Conservation (phyloP, 2,888 invertebrate genomes). For the Drosophila buzzatii region DNA sequence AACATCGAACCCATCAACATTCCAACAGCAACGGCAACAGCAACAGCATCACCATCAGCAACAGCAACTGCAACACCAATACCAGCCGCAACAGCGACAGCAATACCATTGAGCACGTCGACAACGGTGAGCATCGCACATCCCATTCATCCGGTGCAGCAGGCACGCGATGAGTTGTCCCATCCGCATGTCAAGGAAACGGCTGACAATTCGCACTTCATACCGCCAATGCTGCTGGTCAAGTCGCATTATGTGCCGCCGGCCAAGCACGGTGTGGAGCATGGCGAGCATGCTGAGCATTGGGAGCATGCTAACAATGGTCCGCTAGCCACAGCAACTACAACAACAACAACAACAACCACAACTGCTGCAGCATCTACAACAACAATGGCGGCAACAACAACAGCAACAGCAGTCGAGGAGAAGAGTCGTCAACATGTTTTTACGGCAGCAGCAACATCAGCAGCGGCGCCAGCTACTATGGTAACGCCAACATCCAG, state of each 20-base stretch:
- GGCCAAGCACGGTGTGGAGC: conserved; percentile 70
- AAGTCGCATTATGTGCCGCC: conserved; percentile 85
- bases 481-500: conserved; percentile 23
- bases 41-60: conserved; percentile 4
- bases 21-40: background rate
- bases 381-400: conserved; percentile 3
- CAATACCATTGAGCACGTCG: conserved; percentile 37
- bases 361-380: conserved; percentile 12
- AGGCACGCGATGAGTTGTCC: conserved; percentile 68
- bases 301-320: conserved; percentile 38
- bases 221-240: conserved; percentile 85
- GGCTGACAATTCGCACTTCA: conserved; percentile 84
- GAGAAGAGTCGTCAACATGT: background rate
- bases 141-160: conserved; percentile 83
- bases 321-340: conserved; percentile 18
- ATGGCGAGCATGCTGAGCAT: conserved; percentile 41
- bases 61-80: conserved; percentile 11
- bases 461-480: conserved; percentile 19
- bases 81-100: background rate
- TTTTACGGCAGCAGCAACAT: background rate
- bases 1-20: conserved; percentile 10
- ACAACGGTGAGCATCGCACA: conserved; percentile 76
- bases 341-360: conserved; percentile 21
- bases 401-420: background rate
- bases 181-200: conserved; percentile 82